A percentile compares a stretch with the other conserved stretches of the same genome.
phyloP scores from a whole-genome alignment of 2,113 vertebrate genomes.

The Sterrhoptilus dennistouni region DNA sequence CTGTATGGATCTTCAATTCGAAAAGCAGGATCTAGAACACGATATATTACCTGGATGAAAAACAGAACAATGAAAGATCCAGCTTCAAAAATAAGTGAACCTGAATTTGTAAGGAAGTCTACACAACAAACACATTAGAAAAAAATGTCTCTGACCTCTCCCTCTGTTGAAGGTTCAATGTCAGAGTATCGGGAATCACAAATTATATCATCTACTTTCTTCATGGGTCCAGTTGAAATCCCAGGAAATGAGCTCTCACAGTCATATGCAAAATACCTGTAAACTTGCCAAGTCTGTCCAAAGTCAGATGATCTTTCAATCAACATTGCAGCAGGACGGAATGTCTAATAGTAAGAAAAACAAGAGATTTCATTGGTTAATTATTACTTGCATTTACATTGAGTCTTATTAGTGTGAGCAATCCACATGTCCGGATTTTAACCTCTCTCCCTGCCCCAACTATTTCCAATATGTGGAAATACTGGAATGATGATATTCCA shows the following conservation, averaged over 20 bases:
- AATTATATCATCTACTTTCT: slow-evolving; percentile 93
- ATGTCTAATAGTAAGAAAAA: slow-evolving; percentile 78
- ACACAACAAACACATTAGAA: not conserved
- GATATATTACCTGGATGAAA: slow-evolving; percentile 88
- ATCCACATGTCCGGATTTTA: not conserved
- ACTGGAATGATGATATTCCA: not conserved
- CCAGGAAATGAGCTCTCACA: slow-evolving; percentile 89
- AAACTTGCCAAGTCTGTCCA: slow-evolving; percentile 90
- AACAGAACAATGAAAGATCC: not conserved
- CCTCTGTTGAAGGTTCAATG: slow-evolving; percentile 95
- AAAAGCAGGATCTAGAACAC: slow-evolving; percentile 94
- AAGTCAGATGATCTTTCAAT: slow-evolving; percentile 96
- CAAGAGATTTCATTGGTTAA: not conserved
- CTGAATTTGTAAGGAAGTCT: not conserved
- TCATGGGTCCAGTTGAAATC: slow-evolving; percentile 87
- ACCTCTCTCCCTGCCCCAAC: not conserved
- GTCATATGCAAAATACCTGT: slow-evolving; percentile 96
- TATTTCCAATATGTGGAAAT: not conserved
- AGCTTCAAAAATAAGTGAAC: not conserved
- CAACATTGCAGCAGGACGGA: slow-evolving; percentile 93
- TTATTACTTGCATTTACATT: not conserved
- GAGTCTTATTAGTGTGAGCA: not conserved
- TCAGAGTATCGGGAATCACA: slow-evolving; percentile 96
- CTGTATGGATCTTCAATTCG: slow-evolving; percentile 95
- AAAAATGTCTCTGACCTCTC: slow-evolving; percentile 81